Conservation (phyloP, 2,113 vertebrate genomes). For the Microcebus ravelobensis region DNA sequence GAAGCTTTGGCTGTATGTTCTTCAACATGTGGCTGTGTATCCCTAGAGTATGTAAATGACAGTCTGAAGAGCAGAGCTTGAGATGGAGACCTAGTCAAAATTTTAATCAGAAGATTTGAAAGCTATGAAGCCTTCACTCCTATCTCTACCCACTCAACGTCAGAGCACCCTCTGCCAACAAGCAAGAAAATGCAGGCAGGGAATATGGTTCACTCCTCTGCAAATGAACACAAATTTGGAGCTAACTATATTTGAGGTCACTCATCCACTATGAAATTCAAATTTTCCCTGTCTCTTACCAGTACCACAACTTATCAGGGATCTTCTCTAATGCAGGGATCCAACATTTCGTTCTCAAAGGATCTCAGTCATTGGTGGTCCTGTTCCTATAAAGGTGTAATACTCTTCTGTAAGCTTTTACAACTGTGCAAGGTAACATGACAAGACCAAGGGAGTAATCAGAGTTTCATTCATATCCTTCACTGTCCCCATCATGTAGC, state of each 20-base stretch:
- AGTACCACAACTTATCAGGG: neutral
- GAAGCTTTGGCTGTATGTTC: neutral
- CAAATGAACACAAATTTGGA: neutral
- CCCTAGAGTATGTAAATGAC: neutral
- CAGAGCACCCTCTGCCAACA: neutral
- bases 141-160: neutral
- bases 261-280: neutral
- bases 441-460: neutral
- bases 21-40: neutral
- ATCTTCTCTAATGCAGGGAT: neutral
- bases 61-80: neutral
- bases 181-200: neutral
- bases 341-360: neutral
- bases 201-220: neutral
- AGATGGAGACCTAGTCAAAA: neutral
- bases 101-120: conserved; percentile 35
- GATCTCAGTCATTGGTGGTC: neutral
- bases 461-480: neutral
- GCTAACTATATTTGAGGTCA: neutral
- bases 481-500: neutral
- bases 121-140: neutral
- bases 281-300: neutral
- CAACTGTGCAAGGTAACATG: neutral
- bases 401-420: neutral
- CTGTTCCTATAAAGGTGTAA: neutral